Conservation (phyloP, 2,888 invertebrate genomes). For the Xestoiulus laeticollis region DNA sequence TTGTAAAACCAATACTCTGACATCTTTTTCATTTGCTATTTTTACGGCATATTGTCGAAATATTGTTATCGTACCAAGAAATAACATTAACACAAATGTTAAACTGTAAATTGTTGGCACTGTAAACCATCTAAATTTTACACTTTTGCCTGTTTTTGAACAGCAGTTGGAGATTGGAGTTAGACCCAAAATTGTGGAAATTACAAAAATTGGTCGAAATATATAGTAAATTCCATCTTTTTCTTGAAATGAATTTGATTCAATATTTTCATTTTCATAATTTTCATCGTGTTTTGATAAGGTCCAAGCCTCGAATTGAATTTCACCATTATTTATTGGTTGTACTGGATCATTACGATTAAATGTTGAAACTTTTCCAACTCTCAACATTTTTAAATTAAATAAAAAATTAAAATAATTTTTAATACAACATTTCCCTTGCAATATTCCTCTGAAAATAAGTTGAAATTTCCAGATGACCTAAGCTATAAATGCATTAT, state of each 20-base stretch:
- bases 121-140: background rate
- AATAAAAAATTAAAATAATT: too few species aligned
- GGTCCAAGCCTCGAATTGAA: background rate
- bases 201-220: constrained; percentile 14
- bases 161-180: constrained; percentile 23
- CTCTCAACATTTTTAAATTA: background rate
- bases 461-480: background rate
- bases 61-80: background rate
- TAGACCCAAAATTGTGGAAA: background rate
- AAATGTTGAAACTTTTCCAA: background rate
- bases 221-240: background rate
- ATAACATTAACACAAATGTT: background rate
- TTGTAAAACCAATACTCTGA: background rate
- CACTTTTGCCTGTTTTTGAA: background rate
- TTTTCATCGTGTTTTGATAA: constrained; percentile 6
- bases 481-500: background rate
- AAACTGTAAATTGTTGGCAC: background rate
- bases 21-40: background rate
- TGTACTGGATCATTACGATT: background rate
- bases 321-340: background rate
- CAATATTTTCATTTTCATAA: background rate
- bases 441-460: background rate
- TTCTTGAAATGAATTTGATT: background rate
- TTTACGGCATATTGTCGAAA: background rate
- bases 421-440: background rate